A percentile compares a stretch with the other conserved stretches of the same genome.
Conservation (phyloP, 2,888 invertebrate species). For the Chouioia cunea region DNA sequence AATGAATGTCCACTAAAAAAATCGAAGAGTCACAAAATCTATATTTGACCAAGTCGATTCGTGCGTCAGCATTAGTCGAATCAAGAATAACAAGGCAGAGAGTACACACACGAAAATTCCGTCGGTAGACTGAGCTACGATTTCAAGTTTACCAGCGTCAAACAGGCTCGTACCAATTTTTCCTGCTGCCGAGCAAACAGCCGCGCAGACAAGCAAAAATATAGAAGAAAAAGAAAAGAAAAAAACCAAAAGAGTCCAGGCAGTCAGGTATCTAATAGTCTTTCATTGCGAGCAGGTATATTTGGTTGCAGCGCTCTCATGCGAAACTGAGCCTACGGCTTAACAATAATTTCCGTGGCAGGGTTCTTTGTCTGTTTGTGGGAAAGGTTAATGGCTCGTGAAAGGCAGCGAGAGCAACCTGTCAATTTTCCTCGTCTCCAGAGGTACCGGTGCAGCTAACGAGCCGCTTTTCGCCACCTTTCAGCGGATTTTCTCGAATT, state of each 20-base stretch:
- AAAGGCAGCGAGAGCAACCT: constrained; percentile 51
- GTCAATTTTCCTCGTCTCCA: constrained; percentile 46
- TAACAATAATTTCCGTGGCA: constrained; percentile 60
- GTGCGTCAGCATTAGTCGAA: background rate
- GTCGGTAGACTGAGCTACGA: constrained; percentile 20
- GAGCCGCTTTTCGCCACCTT: constrained; percentile 27
- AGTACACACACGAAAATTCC: no score
- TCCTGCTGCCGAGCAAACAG: background rate
- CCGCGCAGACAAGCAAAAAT: constrained; percentile 19
- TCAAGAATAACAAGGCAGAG: no score
- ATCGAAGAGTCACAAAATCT: background rate
- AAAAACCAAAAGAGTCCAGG: background rate
- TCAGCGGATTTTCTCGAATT: background rate
- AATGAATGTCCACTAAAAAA: background rate
- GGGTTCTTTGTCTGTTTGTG: constrained; percentile 49
- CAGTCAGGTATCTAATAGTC: background rate
- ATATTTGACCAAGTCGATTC: constrained; percentile 8
- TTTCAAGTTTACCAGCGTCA: constrained; percentile 40
- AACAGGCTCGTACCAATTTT: constrained; percentile 24
- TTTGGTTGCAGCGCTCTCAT: background rate
- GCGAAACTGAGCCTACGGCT: constrained; percentile 44
- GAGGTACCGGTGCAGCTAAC: no score
- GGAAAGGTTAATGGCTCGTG: constrained; percentile 48
- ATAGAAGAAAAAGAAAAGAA: constrained; percentile 22
- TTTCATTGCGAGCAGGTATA: no score